Conservation (phyloP, 35 echinoderm and acorn worm species). For the Acanthaster planci region DNA sequence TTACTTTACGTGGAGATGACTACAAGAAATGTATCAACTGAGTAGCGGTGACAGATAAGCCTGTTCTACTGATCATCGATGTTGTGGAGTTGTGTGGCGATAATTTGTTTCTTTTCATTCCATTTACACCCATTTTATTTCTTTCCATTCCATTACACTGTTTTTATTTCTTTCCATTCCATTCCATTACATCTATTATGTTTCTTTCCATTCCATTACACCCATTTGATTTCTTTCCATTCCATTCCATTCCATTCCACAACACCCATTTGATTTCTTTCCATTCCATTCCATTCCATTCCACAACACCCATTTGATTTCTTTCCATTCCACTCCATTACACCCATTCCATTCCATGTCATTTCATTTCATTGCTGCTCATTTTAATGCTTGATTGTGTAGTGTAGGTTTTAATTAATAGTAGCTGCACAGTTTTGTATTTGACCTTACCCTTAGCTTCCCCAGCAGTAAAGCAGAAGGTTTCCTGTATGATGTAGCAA, state of each 20-base stretch:
- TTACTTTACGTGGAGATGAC: neutral
- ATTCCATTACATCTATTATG: too few species aligned
- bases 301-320: neutral
- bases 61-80: neutral
- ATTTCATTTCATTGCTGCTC: too few species aligned
- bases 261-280: neutral
- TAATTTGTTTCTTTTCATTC: neutral
- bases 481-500: too few species aligned
- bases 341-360: too few species aligned
- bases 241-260: neutral
- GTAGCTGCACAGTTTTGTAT: too few species aligned
- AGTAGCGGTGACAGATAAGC: slow-evolving; percentile 4
- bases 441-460: too few species aligned
- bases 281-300: neutral
- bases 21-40: neutral
- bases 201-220: too few species aligned
- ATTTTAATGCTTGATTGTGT: too few species aligned
- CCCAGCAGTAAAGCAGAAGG: too few species aligned
- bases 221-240: too few species aligned
- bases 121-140: neutral
- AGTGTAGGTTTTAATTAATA: too few species aligned
- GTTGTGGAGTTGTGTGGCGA: slow-evolving; percentile 10
- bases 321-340: too few species aligned
- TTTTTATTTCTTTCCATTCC: neutral
- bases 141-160: neutral